Evolutionary conservation across 2,797 vertebrate genomes (phyloP).

Genomic region (Nyctalus aviator): DNA sequence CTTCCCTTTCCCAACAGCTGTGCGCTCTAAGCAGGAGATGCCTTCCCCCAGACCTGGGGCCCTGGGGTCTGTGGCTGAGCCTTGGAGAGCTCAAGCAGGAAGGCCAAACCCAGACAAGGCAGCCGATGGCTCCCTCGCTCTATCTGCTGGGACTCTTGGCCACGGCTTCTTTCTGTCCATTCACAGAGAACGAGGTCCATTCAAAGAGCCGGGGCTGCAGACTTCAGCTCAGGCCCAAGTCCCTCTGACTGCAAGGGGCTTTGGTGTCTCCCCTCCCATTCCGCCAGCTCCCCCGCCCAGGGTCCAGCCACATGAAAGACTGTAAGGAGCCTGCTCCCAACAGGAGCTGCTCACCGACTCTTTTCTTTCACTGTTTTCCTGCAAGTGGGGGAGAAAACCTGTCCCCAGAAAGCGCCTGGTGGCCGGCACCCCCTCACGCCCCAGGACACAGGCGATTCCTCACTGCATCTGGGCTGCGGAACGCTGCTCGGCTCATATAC

Average conservation of each 20-base stretch:
- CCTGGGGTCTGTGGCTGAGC: neutral
- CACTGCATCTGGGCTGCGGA: constrained; percentile 31
- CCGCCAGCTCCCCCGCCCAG: neutral
- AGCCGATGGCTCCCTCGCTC: accelerated
- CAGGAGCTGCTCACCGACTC: neutral
- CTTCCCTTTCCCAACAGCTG: neutral
- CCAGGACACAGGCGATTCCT: constrained; percentile 36
- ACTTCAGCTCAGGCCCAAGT: neutral
- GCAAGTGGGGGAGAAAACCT: neutral
- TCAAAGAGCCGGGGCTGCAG: neutral
- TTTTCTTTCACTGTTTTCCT: constrained; percentile 56
- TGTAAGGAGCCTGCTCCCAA: neutral
- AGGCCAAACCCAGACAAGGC: neutral
- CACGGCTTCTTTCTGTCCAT: neutral
- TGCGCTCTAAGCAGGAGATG: neutral
- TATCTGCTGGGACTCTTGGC: neutral
- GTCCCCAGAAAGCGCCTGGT: neutral
- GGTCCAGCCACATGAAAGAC: neutral
- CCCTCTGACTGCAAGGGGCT: neutral
- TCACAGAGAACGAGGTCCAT: neutral
- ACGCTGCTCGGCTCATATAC: neutral
- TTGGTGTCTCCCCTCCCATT: neutral
- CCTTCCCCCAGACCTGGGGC: neutral
- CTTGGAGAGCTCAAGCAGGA: neutral
- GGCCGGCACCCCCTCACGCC: neutral